phyloP scores from a whole-genome alignment of 2,113 vertebrate genomes.

The Mormoops blainvillei region DNA sequence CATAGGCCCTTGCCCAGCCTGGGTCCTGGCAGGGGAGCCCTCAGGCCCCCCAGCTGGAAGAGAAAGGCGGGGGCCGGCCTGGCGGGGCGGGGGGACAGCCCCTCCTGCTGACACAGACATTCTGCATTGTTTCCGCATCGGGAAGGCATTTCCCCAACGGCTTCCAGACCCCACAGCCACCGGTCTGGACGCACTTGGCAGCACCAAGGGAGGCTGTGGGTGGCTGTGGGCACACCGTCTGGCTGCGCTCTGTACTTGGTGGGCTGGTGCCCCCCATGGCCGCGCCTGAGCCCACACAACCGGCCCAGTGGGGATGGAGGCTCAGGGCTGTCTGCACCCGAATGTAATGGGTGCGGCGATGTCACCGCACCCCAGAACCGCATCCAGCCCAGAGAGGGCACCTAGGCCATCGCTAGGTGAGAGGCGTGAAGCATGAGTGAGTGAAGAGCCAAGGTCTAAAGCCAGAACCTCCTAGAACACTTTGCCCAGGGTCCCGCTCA shows the following conservation, averaged over 20 bases:
- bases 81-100: not conserved
- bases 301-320: not conserved
- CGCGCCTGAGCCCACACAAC: accelerated
- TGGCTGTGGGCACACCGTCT: not conserved
- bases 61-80: not conserved
- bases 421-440: accelerated
- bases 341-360: accelerated
- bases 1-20: not conserved
- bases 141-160: constrained; percentile 4
- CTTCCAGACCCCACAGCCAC: constrained; percentile 45
- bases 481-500: not conserved
- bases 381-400: not conserved
- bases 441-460: not conserved
- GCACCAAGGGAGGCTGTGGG: not conserved
- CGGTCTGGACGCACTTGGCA: not conserved
- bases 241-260: not conserved
- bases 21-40: not conserved
- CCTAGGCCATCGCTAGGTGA: accelerated
- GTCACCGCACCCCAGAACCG: accelerated
- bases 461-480: not conserved
- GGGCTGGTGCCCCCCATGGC: not conserved
- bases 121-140: not conserved
- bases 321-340: not conserved
- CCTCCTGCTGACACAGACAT: constrained; percentile 56
- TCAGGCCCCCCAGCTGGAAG: not conserved